These are phyloP conservation scores for Lepus europaeus DNA, from an alignment of 2,113 vertebrate species.

Conservation along the genomic window DNA sequence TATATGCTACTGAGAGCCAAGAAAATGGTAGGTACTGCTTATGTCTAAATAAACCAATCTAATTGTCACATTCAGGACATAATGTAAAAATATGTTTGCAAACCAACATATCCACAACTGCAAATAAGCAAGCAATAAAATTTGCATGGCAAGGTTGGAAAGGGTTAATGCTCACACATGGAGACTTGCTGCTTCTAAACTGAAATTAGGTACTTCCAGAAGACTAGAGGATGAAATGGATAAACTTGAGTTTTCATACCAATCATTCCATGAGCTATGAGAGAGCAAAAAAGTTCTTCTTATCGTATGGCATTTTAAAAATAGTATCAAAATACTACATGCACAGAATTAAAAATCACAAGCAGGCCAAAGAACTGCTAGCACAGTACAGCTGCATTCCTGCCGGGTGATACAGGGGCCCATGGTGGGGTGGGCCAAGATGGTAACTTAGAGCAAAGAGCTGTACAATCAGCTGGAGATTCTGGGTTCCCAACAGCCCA, in stretches of 20 bases:
- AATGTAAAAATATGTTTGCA: background rate
- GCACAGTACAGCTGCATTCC: background rate
- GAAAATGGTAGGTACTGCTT: background rate
- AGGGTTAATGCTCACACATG: background rate
- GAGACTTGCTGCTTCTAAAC: background rate
- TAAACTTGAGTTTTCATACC: background rate
- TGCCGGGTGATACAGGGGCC: background rate
- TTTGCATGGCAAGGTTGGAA: background rate
- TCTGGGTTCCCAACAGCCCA: background rate
- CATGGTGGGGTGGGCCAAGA: too few species aligned
- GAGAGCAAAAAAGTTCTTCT: background rate
- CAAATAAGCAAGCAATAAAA: slow-evolving; percentile 23
- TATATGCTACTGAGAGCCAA: background rate
- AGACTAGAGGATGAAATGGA: background rate
- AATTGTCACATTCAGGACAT: background rate
- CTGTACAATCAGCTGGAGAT: background rate
- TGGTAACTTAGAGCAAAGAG: background rate
- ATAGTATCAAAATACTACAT: background rate
- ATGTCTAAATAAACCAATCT: background rate
- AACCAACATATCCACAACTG: background rate
- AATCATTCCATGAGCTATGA: background rate
- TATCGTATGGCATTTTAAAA: background rate
- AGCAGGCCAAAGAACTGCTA: background rate
- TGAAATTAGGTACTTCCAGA: background rate
- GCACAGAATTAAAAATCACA: slow-evolving; percentile 17